phyloP scores from a whole-genome alignment of 2,113 vertebrate genomes.

The Numenius arquata region DNA sequence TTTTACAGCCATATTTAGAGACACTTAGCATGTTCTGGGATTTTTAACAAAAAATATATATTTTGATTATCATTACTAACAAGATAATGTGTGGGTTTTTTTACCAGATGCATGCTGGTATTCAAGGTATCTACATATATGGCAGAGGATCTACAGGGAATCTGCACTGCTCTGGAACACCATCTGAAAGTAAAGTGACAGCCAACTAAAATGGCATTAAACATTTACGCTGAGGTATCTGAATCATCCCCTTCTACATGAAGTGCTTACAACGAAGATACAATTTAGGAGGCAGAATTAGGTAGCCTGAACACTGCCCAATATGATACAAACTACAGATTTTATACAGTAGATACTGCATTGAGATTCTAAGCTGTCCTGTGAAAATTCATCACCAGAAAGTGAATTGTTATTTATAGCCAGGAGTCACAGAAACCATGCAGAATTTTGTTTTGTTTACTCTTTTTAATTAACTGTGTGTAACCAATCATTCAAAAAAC shows the following conservation, averaged over 20 bases:
- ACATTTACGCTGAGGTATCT: neutral
- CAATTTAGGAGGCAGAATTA: neutral
- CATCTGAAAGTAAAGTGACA: neutral
- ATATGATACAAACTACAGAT: neutral
- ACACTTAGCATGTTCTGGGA: neutral
- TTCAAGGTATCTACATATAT: neutral
- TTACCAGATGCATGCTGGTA: neutral
- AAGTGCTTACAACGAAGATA: neutral
- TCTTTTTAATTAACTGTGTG: neutral
- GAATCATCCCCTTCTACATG: neutral
- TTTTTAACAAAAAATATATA: neutral
- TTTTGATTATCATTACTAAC: neutral
- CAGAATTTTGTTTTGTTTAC: neutral
- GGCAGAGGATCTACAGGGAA: neutral
- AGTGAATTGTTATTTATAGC: neutral
- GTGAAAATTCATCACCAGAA: neutral
- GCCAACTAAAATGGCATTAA: neutral
- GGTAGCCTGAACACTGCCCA: neutral
- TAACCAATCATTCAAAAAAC: conserved; percentile 22
- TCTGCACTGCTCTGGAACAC: neutral
- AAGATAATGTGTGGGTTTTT: neutral
- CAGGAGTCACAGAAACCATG: neutral
- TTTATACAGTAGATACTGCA: neutral
- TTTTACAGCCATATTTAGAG: neutral
- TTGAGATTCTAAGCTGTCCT: neutral